These are phyloP conservation scores for Elgaria multicarinata DNA, from an alignment of 2,113 vertebrate species.

Conservation along the genomic window DNA sequence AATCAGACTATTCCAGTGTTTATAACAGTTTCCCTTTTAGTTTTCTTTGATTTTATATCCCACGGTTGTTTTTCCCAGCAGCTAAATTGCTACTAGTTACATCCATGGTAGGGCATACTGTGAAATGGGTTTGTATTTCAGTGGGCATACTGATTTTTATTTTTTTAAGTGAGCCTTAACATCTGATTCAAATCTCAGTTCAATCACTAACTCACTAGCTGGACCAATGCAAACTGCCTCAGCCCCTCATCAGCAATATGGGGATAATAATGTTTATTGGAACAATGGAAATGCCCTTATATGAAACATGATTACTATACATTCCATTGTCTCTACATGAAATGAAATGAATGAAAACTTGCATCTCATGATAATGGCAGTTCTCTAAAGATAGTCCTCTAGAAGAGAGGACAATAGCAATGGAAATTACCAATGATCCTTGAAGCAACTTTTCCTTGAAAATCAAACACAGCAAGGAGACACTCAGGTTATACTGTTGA, in stretches of 20 bases:
- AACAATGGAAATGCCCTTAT: background rate
- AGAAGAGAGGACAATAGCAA: background rate
- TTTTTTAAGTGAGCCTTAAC: background rate
- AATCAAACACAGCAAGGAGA: conserved; percentile 39
- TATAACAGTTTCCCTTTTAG: background rate
- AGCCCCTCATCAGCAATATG: background rate
- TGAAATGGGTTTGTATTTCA: background rate
- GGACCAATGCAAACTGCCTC: background rate
- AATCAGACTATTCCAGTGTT: background rate
- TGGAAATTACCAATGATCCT: conserved; percentile 35
- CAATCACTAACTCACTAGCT: background rate
- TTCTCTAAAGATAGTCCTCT: background rate
- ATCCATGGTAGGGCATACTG: background rate
- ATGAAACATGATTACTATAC: background rate
- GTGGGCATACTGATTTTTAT: background rate
- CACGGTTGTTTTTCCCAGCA: background rate
- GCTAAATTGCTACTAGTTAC: background rate
- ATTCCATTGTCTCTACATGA: background rate
- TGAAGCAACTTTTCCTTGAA: conserved; percentile 40
- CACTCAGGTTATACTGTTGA: conserved; percentile 24
- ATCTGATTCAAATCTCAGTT: background rate
- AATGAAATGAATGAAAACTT: background rate
- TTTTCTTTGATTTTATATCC: too few species aligned
- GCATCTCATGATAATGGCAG: background rate
- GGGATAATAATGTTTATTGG: background rate